Base-by-base conservation (phyloP, 1,140 invertebrate species). In the Drosophila sechellia region DNA sequence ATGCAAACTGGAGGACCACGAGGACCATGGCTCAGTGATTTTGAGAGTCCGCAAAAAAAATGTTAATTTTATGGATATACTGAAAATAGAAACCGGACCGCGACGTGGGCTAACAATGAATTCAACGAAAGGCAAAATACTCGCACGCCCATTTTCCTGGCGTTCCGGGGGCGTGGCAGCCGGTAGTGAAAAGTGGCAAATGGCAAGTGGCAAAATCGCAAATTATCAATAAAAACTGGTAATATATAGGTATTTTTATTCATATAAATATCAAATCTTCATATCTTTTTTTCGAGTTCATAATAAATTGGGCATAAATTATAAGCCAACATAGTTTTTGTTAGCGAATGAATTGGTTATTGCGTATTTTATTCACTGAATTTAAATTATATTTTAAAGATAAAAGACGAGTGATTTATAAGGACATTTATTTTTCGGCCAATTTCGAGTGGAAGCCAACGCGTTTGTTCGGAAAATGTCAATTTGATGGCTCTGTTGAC, bases 51-150 rank as follows among this genome's bases (percentile, higher is more conserved):
- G 81, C 56, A 84, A 60, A 73, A 85, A 77, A 85, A 80, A 85
- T 81, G 81, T 59, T 81, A 85, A 81, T 85, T 85, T 77, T 74
- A 81, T 85, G 81, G 61, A 77, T 77, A 77, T 77, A 52, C 60
- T 81, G 45, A 58, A 77, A 77, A 77, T 77, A 77, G 63, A 77
- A 58, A 31, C 22, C 42, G 43, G 39, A 63, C 54, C 65, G 42
- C 55, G 77, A 74, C 49, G 66, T 46, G 79, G 31, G 40, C 57
- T 45, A 39, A 57, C 68, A 70, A 70, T 70, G 52, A 71, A 71
- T 40, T 70, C 52, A 70, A 42, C 69, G 66, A 69, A 56, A 65
- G 27, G 43, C 66, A 70, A 56, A 56, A 70, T 34, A 34, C 17
- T 40, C 34, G 27, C 20, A 60, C 15, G 27, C 48, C 15, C 15